Percentiles rank a stretch among this genome's conserved stretches.
Conservation (phyloP, 2,888 invertebrate species). For the Synergus gifuensis region DNA sequence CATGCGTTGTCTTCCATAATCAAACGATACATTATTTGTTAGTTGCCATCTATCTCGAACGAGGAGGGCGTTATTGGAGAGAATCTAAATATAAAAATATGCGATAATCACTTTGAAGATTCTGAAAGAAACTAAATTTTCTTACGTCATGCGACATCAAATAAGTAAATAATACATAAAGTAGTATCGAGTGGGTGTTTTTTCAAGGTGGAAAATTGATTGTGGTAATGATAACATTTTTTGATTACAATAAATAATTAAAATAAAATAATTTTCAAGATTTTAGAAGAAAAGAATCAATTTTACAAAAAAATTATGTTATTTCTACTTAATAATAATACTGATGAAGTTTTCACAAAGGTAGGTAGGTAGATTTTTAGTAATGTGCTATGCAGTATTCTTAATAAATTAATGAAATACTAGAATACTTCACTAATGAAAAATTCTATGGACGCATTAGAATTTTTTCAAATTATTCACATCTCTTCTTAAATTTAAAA, state of each 20-base stretch:
- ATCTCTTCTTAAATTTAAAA: no score
- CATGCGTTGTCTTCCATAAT: slow-evolving; percentile 55
- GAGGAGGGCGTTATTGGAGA: slow-evolving; percentile 44
- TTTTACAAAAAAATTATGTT: neutral
- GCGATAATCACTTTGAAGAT: slow-evolving; percentile 35
- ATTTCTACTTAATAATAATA: no score
- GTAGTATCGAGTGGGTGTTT: slow-evolving; percentile 28
- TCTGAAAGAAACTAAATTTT: slow-evolving; percentile 15
- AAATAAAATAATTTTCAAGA: neutral
- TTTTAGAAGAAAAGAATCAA: neutral
- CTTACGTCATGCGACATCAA: slow-evolving; percentile 22
- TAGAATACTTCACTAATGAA: no score
- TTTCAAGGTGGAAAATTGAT: neutral
- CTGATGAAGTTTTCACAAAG: no score
- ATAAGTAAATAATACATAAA: slow-evolving; percentile 41
- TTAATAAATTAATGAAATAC: no score
- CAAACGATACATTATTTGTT: slow-evolving; percentile 53
- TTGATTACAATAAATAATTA: neutral
- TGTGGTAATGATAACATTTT: neutral
- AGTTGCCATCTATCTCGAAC: slow-evolving; percentile 45
- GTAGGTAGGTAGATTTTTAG: no score
- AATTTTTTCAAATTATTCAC: no score
- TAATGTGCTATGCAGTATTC: no score
- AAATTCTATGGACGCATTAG: no score
- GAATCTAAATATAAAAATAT: slow-evolving; percentile 47